A percentile compares a stretch with the other conserved stretches of the same genome.
These are phyloP conservation scores for Agonopterix arenella DNA, from an alignment of 2,888 invertebrate genomes.

Conservation along the genomic window DNA sequence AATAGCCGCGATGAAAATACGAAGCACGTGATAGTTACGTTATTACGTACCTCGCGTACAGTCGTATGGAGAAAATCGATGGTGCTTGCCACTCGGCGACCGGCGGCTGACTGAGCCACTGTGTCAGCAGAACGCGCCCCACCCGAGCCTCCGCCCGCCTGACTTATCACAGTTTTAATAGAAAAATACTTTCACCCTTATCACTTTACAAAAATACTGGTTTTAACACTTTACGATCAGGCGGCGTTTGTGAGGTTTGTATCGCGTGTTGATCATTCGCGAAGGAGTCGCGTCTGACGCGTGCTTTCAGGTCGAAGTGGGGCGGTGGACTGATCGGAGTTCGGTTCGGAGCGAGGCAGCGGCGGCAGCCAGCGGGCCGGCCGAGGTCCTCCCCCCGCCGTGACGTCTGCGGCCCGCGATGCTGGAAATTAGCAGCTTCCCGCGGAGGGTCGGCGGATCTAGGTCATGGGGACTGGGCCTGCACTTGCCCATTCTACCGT, in stretches of 20 bases:
- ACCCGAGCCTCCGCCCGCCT: conserved; percentile 63
- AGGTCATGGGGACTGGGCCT: conserved; percentile 75
- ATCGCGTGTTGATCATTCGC: conserved; percentile 38
- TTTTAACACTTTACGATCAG: conserved; percentile 34
- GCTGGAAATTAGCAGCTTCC: conserved; percentile 76
- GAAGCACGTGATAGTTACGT: conserved; percentile 68
- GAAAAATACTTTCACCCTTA: conserved; percentile 54
- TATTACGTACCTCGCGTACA: conserved; percentile 66
- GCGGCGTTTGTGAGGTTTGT: conserved; percentile 46
- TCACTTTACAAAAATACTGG: conserved; percentile 46
- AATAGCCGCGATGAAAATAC: conserved; percentile 70
- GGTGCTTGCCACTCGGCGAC: conserved; percentile 73
- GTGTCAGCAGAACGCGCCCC: conserved; percentile 74
- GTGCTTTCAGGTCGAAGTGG: conserved; percentile 52
- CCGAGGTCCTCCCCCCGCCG: conserved; percentile 50
- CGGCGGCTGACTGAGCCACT: conserved; percentile 77
- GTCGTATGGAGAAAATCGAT: conserved; percentile 70
- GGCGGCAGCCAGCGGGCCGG: conserved; percentile 41
- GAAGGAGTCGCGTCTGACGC: conserved; percentile 42
- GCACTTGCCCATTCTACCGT: conserved; percentile 69
- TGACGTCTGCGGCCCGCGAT: conserved; percentile 62
- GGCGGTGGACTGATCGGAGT: conserved; percentile 58
- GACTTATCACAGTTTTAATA: conserved; percentile 58
- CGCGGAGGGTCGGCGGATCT: conserved; percentile 73
- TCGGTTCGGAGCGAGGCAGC: conserved; percentile 29